Base-by-base conservation (phyloP, 2,888 invertebrate genomes). In the Hypolimnas misippus region DNA sequence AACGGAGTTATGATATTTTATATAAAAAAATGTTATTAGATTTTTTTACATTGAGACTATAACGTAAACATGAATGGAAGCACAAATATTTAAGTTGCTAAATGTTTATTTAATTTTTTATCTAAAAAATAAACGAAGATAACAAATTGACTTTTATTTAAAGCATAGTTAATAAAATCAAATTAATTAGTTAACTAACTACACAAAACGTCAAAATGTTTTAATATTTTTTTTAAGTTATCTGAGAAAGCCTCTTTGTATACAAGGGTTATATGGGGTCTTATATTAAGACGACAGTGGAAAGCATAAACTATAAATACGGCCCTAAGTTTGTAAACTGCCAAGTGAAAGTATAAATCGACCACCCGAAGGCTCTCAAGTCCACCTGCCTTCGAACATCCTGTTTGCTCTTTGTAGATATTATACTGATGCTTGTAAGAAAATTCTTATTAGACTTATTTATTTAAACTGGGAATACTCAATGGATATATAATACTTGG, bases 371-470 rank as follows among this genome's bases (percentile, higher is more conserved):
- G 60, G 51, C 54, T 57, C 40, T 59, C 38, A 42, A 58, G 54
- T 64, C 44, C 66, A 66, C 66, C 66, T 66, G 66, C 61, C 46
- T 60, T 38, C 33, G 38, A 53, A 57, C 61, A 64, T 66, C 66
- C 66, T 64, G 66, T 66, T 66, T 61, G 60, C 46, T 63, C 46
- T 52, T 52, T 64, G 38, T 57, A 42, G 16, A 40, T 40, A 31
- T 46, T 60, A 17, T 33, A 46, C 44, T 53, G 49, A 49, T n/a
- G 44, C 53, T 59, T 42, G 59, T 52, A 17, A 21, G 59, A 19
- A 33, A 60, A n/a, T 60, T 59, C 53, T 60, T 60, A 60, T 60
- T 60, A 54, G 60, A 54, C 29, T 60, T 46, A 38, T 60, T 53
- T 49, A 60, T 60, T 54, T 44, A 14, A 46, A 12, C 19, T 19